Evolutionary conservation across 2,113 vertebrate species (phyloP), one percentile per base, ranked within the genome.

Genomic region (Osmerus mordax): DNA sequence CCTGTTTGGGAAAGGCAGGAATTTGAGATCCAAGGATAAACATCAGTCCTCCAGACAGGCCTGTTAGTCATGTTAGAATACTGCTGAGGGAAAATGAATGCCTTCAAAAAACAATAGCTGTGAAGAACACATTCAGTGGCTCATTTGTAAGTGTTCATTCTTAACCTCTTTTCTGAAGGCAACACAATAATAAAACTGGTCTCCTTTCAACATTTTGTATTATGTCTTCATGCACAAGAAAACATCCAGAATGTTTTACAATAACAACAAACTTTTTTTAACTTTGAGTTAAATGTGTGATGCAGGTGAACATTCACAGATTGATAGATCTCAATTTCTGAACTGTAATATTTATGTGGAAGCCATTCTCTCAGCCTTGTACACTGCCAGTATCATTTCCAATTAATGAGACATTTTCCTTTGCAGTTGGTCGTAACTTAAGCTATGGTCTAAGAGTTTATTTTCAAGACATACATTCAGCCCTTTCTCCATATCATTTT

Each of bases 11-110:
- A 87, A 47, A 89, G 82, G 84, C 81, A 87, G 87, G 85, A 91
- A 91, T 91, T 84, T 84, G 85, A 91, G 90, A 89, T 88, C 81
- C 85, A 87, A 91, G 85, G 84, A 90, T 88, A 91, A 89, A 92
- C 88, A 91, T 87, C 81, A 83, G 81, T 18, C 79, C 89, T 87
- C 80, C 84, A 88, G 84, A 71, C 54, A 85, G 72, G 70, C 78
- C 47, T 72, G 73, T 78, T 85, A 86, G 80, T 89, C 81, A 71
- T 86, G 83, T 89, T 86, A 83, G 81, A 87, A 87, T 84, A 81
- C 79, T 78, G 78, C 72, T 72, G 21, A 8, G 77, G 76, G 76
- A 87, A 87, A 88, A 90, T 79, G 71, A 87, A 87, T 81, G 76
- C 76, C 78, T 81, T 76, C 76, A 84, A 47, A 81, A 86, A 87